These are phyloP conservation scores for Dicrostonyx torquatus DNA, from an alignment of 2,797 vertebrate genomes.

Conservation along the genomic window DNA sequence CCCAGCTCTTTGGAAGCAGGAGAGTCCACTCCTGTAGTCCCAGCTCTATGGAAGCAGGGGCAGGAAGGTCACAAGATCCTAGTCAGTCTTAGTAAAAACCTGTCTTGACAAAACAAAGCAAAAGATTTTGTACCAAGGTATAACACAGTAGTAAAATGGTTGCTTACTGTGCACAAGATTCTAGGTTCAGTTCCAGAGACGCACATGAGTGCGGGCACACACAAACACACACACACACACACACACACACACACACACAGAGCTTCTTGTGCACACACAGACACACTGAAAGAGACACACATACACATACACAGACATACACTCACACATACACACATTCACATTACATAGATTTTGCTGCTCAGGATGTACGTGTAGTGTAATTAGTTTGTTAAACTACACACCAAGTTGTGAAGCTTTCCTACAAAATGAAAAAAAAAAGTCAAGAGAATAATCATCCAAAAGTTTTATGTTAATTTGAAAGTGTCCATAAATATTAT, in stretches of 20 bases:
- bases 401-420: background rate
- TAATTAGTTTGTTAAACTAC: background rate
- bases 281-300: no score
- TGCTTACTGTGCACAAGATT: background rate
- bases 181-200: background rate
- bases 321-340: background rate
- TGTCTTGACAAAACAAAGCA: background rate
- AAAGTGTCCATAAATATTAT: background rate
- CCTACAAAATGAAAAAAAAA: background rate
- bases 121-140: background rate
- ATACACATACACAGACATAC: background rate
- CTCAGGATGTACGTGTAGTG: background rate
- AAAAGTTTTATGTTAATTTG: background rate
- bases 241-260: background rate
- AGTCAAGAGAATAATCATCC: background rate
- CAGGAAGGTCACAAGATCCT: background rate
- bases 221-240: background rate
- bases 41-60: background rate
- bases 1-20: background rate
- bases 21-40: no score
- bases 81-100: background rate
- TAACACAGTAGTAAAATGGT: background rate
- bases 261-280: no score
- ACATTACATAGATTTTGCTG: background rate
- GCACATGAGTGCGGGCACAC: fast-evolving